Conservation (phyloP, 2,888 invertebrate species). For the Melanargia galathea region DNA sequence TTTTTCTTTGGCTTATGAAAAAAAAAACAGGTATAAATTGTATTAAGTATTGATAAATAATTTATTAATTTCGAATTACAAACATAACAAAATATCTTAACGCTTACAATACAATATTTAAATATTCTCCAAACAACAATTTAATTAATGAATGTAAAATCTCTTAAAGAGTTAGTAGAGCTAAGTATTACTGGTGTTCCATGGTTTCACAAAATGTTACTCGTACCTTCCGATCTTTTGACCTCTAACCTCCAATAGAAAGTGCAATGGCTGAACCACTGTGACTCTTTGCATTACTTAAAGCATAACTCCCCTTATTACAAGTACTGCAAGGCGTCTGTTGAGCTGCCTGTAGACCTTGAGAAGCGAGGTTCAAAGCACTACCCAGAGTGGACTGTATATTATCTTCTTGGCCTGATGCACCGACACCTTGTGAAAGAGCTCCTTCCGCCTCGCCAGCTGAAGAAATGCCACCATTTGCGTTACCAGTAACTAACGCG, state of each 20-base stretch:
- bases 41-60: no score
- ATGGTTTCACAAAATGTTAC: no score
- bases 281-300: slow-evolving; percentile 72
- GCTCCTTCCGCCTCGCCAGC: not conserved
- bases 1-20: no score
- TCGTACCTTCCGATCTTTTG: no score
- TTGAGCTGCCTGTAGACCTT: slow-evolving; percentile 56
- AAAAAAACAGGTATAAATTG: no score
- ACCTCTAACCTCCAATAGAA: slow-evolving; percentile 67
- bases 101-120: no score
- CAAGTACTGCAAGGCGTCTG: slow-evolving; percentile 61
- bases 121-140: no score
- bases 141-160: no score
- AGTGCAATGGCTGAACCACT: slow-evolving; percentile 69
- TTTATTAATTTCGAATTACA: no score
- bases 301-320: slow-evolving; percentile 63
- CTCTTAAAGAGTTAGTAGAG: no score
- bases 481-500: not conserved
- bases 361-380: slow-evolving; percentile 61
- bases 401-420: slow-evolving; percentile 32
- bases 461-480: slow-evolving; percentile 6
- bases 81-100: no score
- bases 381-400: slow-evolving; percentile 54
- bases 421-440: not conserved
- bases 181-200: no score